Conservation (phyloP, 2,888 invertebrate genomes). For the Ptilodon capucinus region DNA sequence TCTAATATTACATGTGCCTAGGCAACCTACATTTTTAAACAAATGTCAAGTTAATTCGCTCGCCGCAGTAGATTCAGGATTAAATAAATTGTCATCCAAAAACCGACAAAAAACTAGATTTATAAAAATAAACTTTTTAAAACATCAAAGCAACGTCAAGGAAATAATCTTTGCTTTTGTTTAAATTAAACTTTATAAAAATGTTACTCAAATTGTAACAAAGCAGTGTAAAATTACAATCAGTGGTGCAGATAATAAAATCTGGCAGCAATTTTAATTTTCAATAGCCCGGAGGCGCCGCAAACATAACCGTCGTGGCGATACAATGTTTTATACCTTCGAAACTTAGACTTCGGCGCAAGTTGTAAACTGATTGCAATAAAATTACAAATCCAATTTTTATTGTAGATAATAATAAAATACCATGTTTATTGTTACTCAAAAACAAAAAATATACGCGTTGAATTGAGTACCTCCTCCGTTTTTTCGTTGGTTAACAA, state of each 20-base stretch:
- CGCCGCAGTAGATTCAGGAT: too few species aligned
- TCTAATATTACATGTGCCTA: too few species aligned
- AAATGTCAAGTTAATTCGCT: too few species aligned
- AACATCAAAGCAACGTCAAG: background rate
- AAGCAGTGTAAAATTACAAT: constrained; percentile 42
- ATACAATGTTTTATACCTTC: constrained; percentile 63
- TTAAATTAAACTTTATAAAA: background rate
- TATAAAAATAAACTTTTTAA: too few species aligned
- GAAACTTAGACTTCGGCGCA: constrained; percentile 37
- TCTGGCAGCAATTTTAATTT: constrained; percentile 73
- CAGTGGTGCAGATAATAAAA: constrained; percentile 62
- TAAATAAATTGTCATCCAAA: too few species aligned
- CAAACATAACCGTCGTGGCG: constrained; percentile 59
- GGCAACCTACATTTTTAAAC: too few species aligned
- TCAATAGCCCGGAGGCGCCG: constrained; percentile 69
- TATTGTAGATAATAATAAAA: background rate
- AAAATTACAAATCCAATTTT: background rate
- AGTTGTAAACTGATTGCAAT: constrained; percentile 17
- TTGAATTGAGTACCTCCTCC: too few species aligned
- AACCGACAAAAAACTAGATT: too few species aligned
- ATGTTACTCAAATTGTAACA: constrained; percentile 28
- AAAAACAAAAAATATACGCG: too few species aligned
- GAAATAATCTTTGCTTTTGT: background rate
- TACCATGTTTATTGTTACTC: too few species aligned
- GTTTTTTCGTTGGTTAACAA: too few species aligned